Base-by-base conservation (phyloP, 53 echinoderm and acorn worm species). In the Henricia sp. region DNA sequence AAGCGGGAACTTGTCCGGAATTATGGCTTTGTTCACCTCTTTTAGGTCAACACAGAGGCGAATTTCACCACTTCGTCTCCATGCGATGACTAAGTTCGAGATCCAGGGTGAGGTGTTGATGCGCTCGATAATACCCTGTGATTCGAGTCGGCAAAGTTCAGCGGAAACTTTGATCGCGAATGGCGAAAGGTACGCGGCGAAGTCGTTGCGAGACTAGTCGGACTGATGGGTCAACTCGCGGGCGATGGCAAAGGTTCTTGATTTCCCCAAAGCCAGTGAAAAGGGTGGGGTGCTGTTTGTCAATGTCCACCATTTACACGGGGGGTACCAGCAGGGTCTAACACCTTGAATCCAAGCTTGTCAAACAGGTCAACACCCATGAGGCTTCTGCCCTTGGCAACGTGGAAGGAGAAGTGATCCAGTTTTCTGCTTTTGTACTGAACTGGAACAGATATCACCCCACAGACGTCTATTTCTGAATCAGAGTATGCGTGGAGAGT, bases 71-170 rank as follows among this genome's bases (percentile, higher is more conserved):
- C 10, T 50, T 50, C 37, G 33, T 12, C 51, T n/a, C 43, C 72
- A 48, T 50, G 72, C 72, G 33, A 72, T 50, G 52, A 72, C 72
- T 4, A 72, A 27, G 50, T 48, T 48, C 12, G 72, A 72, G 28
- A 72, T 70, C 69, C 40, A 69, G 20, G 38, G 38, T 4, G 69
- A 43, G n/a, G 69, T 6, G 21, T 69, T 21, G 17, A 69, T 69
- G 23, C 44, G 4, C n/a, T 69, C 69, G 4, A 69, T 69, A 21
- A 69, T 39, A n/a, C 44, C 41, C 48, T 82, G 71, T 0, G 88
- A 82, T 46, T 82, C 88, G 25, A 88, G 36, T 65, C 73, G 74
- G 2, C 65, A 69, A 2, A 70, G 82, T 50, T 88, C 88, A 23
- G 62, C 69, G 67, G 77, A 68, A 2, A 38, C 59, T n/a, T 25